Conservation (phyloP, 2,888 invertebrate genomes). For the Leptopterna dolabrata region DNA sequence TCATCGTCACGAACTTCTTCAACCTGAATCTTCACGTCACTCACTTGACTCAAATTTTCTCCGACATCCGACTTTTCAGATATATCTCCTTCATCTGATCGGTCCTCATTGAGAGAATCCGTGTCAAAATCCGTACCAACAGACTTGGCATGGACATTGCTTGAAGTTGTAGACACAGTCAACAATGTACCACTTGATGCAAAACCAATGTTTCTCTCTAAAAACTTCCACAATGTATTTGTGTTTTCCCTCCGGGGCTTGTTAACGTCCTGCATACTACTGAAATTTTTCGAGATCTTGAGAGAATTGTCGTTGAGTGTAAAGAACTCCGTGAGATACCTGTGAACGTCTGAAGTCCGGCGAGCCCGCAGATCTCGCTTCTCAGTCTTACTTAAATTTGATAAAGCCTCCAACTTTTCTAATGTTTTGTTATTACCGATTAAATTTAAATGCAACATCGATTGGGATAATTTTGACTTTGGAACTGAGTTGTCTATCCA, state of each 20-base stretch:
- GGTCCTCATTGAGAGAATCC: constrained; percentile 29
- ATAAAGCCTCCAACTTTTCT: constrained; percentile 32
- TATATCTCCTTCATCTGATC: not conserved
- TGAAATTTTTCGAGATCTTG: constrained; percentile 39
- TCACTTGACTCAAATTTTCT: not conserved
- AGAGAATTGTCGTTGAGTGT: constrained; percentile 53
- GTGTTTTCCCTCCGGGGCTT: constrained; percentile 24
- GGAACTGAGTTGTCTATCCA: constrained; percentile 59
- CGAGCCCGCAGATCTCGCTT: constrained; percentile 30
- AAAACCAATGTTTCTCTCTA: constrained; percentile 43
- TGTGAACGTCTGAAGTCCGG: constrained; percentile 56
- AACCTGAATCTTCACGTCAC: not conserved
- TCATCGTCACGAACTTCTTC: not conserved
- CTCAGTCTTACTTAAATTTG: constrained; percentile 30
- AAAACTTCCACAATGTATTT: constrained; percentile 34
- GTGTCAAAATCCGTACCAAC: constrained; percentile 31
- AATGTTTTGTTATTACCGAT: constrained; percentile 25
- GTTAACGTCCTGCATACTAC: constrained; percentile 39
- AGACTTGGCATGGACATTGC: constrained; percentile 32
- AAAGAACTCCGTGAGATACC: constrained; percentile 55
- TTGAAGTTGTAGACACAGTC: constrained; percentile 33
- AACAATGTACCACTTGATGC: constrained; percentile 23
- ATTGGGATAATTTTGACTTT: constrained; percentile 53
- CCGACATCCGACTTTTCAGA: not conserved
- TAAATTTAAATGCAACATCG: constrained; percentile 56